These are phyloP conservation scores for Drosophila pruinosa DNA, from an alignment of 1,140 invertebrate species.

Conservation along the genomic window DNA sequence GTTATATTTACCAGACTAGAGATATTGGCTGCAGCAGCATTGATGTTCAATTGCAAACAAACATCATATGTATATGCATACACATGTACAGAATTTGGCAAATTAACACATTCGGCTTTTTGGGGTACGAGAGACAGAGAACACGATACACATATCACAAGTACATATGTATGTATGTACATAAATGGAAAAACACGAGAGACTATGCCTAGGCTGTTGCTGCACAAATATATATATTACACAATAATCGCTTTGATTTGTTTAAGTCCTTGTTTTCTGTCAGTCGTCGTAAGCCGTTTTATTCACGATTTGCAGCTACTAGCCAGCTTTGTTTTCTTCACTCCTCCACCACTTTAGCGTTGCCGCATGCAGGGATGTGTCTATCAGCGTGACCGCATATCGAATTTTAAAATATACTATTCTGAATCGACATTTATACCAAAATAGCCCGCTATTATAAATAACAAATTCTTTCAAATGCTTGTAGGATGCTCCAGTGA, in stretches of 20 bases:
- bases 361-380: slow-evolving; percentile 33
- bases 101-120: slow-evolving; percentile 63
- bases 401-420: no score
- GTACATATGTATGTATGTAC: slow-evolving; percentile 11
- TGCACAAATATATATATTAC: slow-evolving; percentile 26
- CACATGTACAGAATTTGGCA: slow-evolving; percentile 53
- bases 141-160: slow-evolving; percentile 16
- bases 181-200: slow-evolving; percentile 20
- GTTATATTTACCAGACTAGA: slow-evolving; percentile 35
- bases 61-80: slow-evolving; percentile 6
- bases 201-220: not conserved
- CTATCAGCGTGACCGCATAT: slow-evolving; percentile 19
- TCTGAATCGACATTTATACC: no score
- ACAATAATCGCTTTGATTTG: slow-evolving; percentile 23
- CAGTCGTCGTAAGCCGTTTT: not conserved
- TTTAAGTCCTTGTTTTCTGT: slow-evolving; percentile 9
- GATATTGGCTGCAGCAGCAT: slow-evolving; percentile 27
- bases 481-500: no score
- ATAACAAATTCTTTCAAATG: no score
- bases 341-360: slow-evolving; percentile 14
- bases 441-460: no score
- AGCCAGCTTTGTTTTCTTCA: slow-evolving; percentile 21
- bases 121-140: slow-evolving; percentile 10
- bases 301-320: slow-evolving; percentile 9
- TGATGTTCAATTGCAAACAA: slow-evolving; percentile 21